Evolutionary conservation across 1,140 invertebrate species (phyloP), one percentile per base, ranked within the genome.

Genomic region (Solen grandis): DNA sequence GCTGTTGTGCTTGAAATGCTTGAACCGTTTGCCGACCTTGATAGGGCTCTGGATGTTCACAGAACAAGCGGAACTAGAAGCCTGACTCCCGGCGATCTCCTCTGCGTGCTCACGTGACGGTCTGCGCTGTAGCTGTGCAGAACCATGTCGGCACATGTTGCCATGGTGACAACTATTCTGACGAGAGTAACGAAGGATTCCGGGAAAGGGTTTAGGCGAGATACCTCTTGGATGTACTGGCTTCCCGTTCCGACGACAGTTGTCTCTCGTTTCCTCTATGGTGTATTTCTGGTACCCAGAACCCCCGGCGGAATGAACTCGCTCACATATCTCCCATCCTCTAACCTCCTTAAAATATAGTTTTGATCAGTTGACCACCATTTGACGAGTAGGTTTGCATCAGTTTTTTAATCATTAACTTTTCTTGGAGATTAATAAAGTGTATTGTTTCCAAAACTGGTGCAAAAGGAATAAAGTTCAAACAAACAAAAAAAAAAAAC

Each of bases 321-420:
- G 65, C 2, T 76, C 74, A 66, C 74, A 76, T 16, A 76, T 22
- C 13, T 55, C 46, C 74, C 74, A 76, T 29, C 60, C 31, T 8
- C 41, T 46, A 16, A 76, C 16, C 38, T 76, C 50, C n/a, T n/a
- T n/a, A n/a, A n/a, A n/a, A n/a, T n/a, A n/a, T n/a, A n/a, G n/a
- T n/a, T n/a, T n/a, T n/a, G n/a, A n/a, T n/a, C n/a, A n/a, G n/a
- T n/a, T n/a, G n/a, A n/a, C n/a, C n/a, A n/a, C n/a, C n/a, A n/a
- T n/a, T n/a, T n/a, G n/a, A n/a, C n/a, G n/a, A n/a, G n/a, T n/a
- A n/a, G n/a, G n/a, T n/a, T n/a, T n/a, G n/a, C n/a, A n/a, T n/a
- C n/a, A n/a, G n/a, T n/a, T n/a, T n/a, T n/a, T n/a, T n/a, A n/a
- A n/a, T n/a, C n/a, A n/a, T n/a, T n/a, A n/a, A n/a, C n/a, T n/a